Base-by-base conservation (phyloP, 2,888 invertebrate genomes). In the Spisula subtruncata region DNA sequence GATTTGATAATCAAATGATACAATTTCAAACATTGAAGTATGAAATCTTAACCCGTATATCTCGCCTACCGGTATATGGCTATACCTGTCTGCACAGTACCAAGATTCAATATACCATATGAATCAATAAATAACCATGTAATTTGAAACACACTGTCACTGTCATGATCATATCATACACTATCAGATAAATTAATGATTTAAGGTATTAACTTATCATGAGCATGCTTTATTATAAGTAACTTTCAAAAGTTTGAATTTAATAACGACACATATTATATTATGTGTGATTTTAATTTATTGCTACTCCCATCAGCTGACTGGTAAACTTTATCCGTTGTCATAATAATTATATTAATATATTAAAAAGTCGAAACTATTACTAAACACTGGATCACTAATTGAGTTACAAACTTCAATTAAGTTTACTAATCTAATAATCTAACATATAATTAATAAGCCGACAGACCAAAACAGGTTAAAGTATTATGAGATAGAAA, bases 181-280 rank as follows among this genome's bases (percentile, higher is more conserved):
- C 60, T n/a, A 60, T 60, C 60, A n/a, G 60, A 18, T 2, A n/a
- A 20, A n/a, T 20, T 60, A 60, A 20, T 60, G 60, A 60, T 60
- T 60, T 25, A 60, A 25, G n/a, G 60, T 60, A 60, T 60, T 60
- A 60, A 18, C 18, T 60, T 60, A 60, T 60, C 60, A 60, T n/a
- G 60, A 60, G n/a, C n/a, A 20, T 60, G 60, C 14, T 60, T 60
- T 60, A 60, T 60, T 60, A 60, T 60, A 60, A 60, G 60, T 60
- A 60, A 60, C 60, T 60, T 60, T 60, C 41, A 41, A 60, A 60
- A 60, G n/a, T n/a, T 60, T n/a, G 6, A 25, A 60, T 60, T 60
- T 6, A 60, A 60, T 25, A 60, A 25, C n/a, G 60, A 25, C 20
- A 60, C 20, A 60, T n/a, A 20, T 25, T n/a, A n/a, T 60, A 60